These are phyloP conservation scores for Ecliptopera silaceata DNA, from an alignment of 2,888 invertebrate species.

Conservation along the genomic window DNA sequence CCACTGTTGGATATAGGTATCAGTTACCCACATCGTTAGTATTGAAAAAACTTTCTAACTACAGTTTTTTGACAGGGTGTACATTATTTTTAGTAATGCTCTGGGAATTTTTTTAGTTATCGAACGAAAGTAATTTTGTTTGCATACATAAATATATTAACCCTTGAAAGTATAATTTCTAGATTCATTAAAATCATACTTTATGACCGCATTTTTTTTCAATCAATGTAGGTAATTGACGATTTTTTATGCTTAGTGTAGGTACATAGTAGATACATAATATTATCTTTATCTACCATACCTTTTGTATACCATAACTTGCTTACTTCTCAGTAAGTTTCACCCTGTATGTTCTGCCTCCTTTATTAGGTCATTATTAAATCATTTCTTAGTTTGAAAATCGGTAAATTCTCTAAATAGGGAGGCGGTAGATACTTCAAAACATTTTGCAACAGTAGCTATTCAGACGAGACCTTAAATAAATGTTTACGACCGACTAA, in stretches of 20 bases:
- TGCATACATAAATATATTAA: no score
- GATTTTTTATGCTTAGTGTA: no score
- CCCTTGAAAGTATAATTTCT: no score
- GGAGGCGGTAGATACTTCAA: constrained; percentile 11
- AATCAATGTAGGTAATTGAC: no score
- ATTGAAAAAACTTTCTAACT: constrained; percentile 15
- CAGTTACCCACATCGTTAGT: constrained; percentile 21
- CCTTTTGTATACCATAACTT: no score
- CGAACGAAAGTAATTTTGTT: no score
- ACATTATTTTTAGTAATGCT: no score
- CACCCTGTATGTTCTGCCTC: constrained; percentile 4
- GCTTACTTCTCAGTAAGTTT: constrained; percentile 8
- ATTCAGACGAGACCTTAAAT: constrained; percentile 16
- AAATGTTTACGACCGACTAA: constrained; percentile 27
- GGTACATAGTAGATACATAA: no score
- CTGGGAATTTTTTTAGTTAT: no score
- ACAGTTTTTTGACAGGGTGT: background rate
- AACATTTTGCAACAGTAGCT: constrained; percentile 18
- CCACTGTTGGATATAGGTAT: constrained; percentile 24
- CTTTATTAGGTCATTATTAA: constrained; percentile 27
- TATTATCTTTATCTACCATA: background rate
- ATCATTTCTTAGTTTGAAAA: constrained; percentile 24
- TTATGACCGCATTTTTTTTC: no score
- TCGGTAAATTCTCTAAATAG: constrained; percentile 20
- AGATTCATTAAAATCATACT: no score